Evolutionary conservation across 2,888 invertebrate genomes (phyloP), one percentile per base, ranked within the genome.

Genomic region (Sceliomorpha sp.): DNA sequence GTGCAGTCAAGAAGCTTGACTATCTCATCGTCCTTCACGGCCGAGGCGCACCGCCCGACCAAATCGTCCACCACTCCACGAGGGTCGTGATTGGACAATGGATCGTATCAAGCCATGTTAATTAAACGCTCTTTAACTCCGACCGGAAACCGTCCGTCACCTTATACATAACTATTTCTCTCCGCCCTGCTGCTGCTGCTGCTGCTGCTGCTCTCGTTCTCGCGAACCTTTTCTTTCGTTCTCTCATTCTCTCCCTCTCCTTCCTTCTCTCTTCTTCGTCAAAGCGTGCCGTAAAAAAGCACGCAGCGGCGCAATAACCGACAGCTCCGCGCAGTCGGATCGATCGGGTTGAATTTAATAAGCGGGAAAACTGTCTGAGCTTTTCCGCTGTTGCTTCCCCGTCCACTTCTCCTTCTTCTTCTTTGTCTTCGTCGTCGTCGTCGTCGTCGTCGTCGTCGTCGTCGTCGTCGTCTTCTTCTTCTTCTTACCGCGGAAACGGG

Each of bases 121-220:
- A 83, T 83, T 83, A 83, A 83, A 81, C 80, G 82, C 83, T 83
- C 62, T 70, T 83, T 83, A 81, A 81, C 76, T 72, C 60, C 71
- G 63, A 64, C 67, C 78, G 79, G 80, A 80, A 80, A 72, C 63
- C 44, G 70, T 62, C 67, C 73, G 70, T 78, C 79, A 73, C 74
- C 74, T 70, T 63, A 39, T 47, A 34, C 34, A 26, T 51, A 10
- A 56, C 15, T 8, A 8, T 20, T 20, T 20, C 7, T 31, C 20
- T 12, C n/a, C 13, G 42, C 12, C 6, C 13, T 24, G 12, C 12
- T 12, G 50, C 51, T 58, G 51, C 58, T n/a, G n/a, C n/a, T n/a
- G n/a, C n/a, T n/a, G n/a, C n/a, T n/a, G n/a, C n/a, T n/a, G n/a
- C n/a, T n/a, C n/a, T n/a, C n/a, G n/a, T n/a, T n/a, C n/a, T n/a